phyloP scores from a whole-genome alignment of 2,113 vertebrate genomes.

The Cricetomys ansorgei region DNA sequence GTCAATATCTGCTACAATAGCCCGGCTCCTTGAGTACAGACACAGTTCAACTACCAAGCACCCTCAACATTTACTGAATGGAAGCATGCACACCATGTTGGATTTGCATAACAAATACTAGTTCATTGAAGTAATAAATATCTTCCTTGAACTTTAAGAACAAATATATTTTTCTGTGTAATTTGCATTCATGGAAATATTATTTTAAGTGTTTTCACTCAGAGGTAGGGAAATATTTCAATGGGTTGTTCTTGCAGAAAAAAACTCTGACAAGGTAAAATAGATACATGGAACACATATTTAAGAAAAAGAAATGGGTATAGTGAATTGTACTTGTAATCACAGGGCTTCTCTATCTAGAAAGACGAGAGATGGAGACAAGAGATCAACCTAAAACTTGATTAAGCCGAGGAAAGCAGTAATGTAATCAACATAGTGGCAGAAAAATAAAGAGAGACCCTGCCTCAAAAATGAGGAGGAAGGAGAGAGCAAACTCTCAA shows the following conservation, averaged over 20 bases:
- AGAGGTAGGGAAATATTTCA: background rate
- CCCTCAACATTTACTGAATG: background rate
- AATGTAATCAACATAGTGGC: no score
- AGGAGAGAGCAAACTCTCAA: no score
- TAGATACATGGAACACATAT: no score
- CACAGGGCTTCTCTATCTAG: background rate
- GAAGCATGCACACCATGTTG: background rate
- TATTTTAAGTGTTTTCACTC: background rate
- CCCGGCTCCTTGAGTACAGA: background rate
- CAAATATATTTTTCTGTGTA: background rate
- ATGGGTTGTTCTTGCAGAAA: background rate
- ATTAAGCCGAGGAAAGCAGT: background rate
- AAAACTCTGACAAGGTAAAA: background rate
- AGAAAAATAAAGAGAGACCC: background rate
- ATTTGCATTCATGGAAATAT: background rate
- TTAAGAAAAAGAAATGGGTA: background rate
- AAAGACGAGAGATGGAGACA: no score
- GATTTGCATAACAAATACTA: background rate
- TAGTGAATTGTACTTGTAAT: background rate
- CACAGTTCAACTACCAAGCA: background rate
- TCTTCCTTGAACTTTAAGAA: background rate
- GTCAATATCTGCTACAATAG: background rate
- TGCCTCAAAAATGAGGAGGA: background rate
- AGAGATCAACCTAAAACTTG: background rate
- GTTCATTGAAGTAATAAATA: background rate